Conservation (phyloP, 23 tunicate species). For the Diplosoma virens region DNA sequence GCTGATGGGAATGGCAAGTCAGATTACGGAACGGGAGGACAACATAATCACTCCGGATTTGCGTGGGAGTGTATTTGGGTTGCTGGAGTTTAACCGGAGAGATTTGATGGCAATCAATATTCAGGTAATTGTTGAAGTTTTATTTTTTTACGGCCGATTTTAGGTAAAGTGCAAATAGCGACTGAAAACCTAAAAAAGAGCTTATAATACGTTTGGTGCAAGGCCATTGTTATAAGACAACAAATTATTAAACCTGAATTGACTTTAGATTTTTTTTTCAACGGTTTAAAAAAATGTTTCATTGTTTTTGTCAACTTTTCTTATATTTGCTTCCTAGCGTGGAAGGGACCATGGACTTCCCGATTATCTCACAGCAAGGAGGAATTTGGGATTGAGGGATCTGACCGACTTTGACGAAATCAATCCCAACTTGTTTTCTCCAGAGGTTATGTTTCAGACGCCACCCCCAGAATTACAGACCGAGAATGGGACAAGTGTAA, state of each 20-base stretch:
- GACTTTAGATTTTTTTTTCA: not conserved
- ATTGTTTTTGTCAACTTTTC: no score
- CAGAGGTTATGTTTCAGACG: no score
- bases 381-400: slow-evolving; percentile 23
- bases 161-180: no score
- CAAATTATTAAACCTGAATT: no score
- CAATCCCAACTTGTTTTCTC: slow-evolving; percentile 61
- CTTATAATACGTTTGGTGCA: no score
- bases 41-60: slow-evolving; percentile 81
- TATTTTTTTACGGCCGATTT: no score
- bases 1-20: slow-evolving; percentile 93
- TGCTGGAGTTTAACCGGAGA: slow-evolving; percentile 65
- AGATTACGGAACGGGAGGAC: slow-evolving; percentile 77
- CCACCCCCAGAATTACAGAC: no score
- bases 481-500: no score
- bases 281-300: not conserved
- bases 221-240: no score
- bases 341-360: slow-evolving; percentile 93
- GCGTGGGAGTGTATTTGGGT: slow-evolving; percentile 67
- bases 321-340: no score
- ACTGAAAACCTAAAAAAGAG: no score
- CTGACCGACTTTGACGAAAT: slow-evolving; percentile 41
- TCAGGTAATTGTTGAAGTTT: slow-evolving; percentile 33
- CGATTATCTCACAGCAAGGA: slow-evolving; percentile 85
- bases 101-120: slow-evolving; percentile 86